phyloP scores from a whole-genome alignment of 1,140 invertebrate species.

The Zaprionus kolodkinae region DNA sequence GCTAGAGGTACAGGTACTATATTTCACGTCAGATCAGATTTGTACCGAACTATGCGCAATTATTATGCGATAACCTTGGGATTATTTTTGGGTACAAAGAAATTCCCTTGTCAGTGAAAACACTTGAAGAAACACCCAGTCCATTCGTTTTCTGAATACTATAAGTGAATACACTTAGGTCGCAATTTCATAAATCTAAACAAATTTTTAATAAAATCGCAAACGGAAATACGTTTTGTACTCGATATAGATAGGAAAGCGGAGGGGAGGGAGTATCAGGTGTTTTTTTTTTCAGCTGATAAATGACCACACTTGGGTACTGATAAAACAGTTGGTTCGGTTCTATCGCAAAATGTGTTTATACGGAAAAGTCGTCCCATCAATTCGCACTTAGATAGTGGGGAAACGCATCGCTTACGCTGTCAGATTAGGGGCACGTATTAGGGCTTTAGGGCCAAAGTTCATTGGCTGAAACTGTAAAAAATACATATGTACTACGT shows the following conservation, averaged over 20 bases:
- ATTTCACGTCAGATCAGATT: neutral
- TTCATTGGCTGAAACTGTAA: neutral
- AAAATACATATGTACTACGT: neutral
- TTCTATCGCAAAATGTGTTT: conserved; percentile 47
- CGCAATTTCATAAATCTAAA: neutral
- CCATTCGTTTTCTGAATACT: neutral
- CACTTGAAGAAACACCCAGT: neutral
- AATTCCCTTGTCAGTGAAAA: conserved; percentile 7
- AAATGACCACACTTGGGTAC: conserved; percentile 67
- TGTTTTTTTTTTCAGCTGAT: conserved; percentile 33
- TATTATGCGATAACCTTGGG: conserved; percentile 39
- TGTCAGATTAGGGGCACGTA: conserved; percentile 50
- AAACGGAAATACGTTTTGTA: conserved; percentile 30
- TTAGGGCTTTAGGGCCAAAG: conserved; percentile 25
- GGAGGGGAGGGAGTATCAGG: neutral
- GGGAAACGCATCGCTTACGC: conserved; percentile 39
- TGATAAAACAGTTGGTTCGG: conserved; percentile 52
- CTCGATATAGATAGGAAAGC: conserved; percentile 8
- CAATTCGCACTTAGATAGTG: conserved; percentile 53
- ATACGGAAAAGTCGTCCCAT: conserved; percentile 44
- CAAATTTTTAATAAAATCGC: conserved; percentile 21
- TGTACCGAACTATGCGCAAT: conserved; percentile 10
- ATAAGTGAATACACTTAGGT: too few species aligned
- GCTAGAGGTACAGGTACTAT: neutral
- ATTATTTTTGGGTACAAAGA: conserved; percentile 24